Base-by-base conservation (phyloP, 2,797 vertebrate species). In the Neosalanx taihuensis region DNA sequence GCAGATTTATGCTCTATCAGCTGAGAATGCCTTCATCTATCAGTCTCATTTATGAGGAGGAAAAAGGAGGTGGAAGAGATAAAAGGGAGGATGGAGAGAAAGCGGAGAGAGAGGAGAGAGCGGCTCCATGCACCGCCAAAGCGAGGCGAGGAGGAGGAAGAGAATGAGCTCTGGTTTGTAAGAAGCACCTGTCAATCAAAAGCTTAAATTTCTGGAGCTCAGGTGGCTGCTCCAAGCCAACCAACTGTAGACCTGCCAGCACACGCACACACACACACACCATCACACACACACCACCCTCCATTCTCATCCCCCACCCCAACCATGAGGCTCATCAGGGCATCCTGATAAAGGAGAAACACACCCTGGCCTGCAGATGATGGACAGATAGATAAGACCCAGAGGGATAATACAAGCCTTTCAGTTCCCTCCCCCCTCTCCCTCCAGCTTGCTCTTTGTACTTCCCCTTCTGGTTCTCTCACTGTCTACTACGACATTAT, bases 1-100 rank as follows among this genome's bases (percentile, higher is more conserved):
- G 6, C 79, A 84, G 88, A 90, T 83, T 86, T 89, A 89, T 81
- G 86, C 83, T 86, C 80, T 75, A 80, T 76, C 66, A 35, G 58
- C 72, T 35, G 63, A 72, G 71, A 78, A 75, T 78, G 63, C 73
- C 61, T 62, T 53, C 17, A 56, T 33, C 63, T 41, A 67, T 72
- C 70, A 26, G 64, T 78, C 78, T 78, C 70, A 68, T 75, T 84
- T 85, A 85, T 85, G 86, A 41, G 37, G 35, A 7, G 37, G 1
- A 41, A 12, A 26, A 69, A 72, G 49, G 23, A 20, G 4, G 35
- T 26, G 59, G 58, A 46, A n/a, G 59, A 18, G 49, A n/a, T 6
- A 20, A 17, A 2, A 37, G 35, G 51, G 67, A 49, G 33, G 29
- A 17, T 9, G 31, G 29, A 33, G 26, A 66, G 64, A 46, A 65